Conservation (phyloP, 2,113 vertebrate genomes). For the Colinus virginianus region DNA sequence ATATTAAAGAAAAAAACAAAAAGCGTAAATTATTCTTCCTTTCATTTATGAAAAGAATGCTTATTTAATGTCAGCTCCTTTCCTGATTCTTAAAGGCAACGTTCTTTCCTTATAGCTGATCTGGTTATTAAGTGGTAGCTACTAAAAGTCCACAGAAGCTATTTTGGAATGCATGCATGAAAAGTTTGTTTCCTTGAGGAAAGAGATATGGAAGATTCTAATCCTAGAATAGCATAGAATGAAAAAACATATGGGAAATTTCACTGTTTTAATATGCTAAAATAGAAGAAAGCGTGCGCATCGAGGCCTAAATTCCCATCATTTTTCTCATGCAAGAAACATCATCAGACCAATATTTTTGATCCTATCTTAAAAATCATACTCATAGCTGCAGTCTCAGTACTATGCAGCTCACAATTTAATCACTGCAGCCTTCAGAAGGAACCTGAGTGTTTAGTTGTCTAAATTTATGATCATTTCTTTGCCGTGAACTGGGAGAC, state of each 20-base stretch:
- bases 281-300: not conserved
- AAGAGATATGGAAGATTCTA: not conserved
- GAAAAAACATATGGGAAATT: not conserved
- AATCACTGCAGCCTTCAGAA: not conserved
- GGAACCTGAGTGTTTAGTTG: not conserved
- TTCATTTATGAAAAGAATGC: not conserved
- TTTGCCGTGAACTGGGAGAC: not conserved
- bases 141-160: not conserved
- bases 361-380: not conserved
- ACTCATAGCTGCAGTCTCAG: conserved; percentile 12
- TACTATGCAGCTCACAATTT: not conserved
- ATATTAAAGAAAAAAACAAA: not conserved
- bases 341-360: not conserved
- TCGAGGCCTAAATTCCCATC: conserved; percentile 5
- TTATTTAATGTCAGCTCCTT: not conserved
- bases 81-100: not conserved
- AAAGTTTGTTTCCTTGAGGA: conserved; percentile 1
- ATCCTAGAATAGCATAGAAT: not conserved
- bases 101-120: not conserved
- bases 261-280: not conserved
- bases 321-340: conserved; percentile 18
- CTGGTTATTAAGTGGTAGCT: not conserved
- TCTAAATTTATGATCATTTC: not conserved
- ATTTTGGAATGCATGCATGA: not conserved
- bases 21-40: fast-evolving